A percentile compares a stretch with the other conserved stretches of the same genome.
phyloP scores from a whole-genome alignment of 2,797 vertebrate species.

The Huso huso region DNA sequence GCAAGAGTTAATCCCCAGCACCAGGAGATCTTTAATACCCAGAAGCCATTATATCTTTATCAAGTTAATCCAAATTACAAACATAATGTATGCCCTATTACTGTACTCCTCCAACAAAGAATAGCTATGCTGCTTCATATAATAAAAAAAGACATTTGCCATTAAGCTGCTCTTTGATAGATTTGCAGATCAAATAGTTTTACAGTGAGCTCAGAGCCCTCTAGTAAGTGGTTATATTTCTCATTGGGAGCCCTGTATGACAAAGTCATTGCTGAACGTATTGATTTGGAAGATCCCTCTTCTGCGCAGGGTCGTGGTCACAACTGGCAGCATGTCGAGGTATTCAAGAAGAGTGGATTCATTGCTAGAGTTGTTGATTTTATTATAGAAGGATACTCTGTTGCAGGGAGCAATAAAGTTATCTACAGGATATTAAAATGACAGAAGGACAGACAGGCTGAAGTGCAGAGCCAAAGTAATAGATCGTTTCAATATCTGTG shows the following conservation, averaged over 20 bases:
- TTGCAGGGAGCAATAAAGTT: background rate
- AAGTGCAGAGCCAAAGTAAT: background rate
- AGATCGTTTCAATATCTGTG: background rate
- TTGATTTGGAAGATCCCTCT: no score
- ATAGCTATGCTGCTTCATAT: conserved; percentile 29
- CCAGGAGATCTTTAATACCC: conserved; percentile 12
- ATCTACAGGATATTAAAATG: background rate
- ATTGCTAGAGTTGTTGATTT: no score
- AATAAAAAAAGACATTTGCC: conserved; percentile 26
- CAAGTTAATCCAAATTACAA: conserved; percentile 40
- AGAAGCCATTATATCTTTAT: conserved; percentile 40
- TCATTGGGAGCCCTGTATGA: no score
- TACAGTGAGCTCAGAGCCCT: no score
- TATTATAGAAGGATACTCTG: no score
- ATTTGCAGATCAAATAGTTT: no score
- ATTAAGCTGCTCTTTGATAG: no score
- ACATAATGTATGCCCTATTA: conserved; percentile 33
- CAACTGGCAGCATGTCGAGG: no score
- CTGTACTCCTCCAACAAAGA: conserved; percentile 22
- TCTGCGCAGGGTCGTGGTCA: no score
- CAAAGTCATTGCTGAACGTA: no score
- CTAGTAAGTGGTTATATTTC: no score
- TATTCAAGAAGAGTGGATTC: no score
- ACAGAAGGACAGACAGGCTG: background rate
- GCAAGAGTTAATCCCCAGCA: conserved; percentile 1